Evolutionary conservation across 2,797 vertebrate genomes (phyloP).

Genomic region (Ciconia nigra): DNA sequence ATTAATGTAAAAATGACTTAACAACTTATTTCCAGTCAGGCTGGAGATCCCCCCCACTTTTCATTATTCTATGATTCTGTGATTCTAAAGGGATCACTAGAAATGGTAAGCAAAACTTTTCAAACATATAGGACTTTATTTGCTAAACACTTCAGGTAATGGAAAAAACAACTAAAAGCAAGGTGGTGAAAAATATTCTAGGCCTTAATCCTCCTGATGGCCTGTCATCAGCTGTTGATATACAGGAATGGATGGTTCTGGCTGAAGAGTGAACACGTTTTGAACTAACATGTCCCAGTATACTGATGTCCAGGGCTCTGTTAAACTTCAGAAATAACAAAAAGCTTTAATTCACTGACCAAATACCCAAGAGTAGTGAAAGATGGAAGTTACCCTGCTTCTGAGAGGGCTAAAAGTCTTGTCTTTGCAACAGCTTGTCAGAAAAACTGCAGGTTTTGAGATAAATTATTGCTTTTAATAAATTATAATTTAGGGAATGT

Average conservation of each 20-base stretch:
- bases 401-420: background rate
- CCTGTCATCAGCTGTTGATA: background rate
- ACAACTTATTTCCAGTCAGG: background rate
- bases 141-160: background rate
- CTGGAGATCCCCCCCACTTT: fast-evolving
- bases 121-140: background rate
- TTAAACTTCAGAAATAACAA: background rate
- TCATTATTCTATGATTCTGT: background rate
- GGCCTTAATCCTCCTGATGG: background rate
- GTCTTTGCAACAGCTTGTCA: background rate
- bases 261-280: background rate
- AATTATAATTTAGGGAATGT: background rate
- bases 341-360: background rate
- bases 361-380: background rate
- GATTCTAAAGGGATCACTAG: background rate
- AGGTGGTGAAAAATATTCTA: background rate
- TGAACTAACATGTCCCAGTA: background rate
- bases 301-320: background rate
- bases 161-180: background rate
- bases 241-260: background rate
- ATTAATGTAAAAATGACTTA: background rate
- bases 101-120: background rate
- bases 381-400: background rate
- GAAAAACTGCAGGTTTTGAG: background rate
- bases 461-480: background rate